Percentiles rank a stretch among this genome's conserved stretches.
Conservation (phyloP, 2,797 vertebrate species). For the Schizopygopsis pylzovi region DNA sequence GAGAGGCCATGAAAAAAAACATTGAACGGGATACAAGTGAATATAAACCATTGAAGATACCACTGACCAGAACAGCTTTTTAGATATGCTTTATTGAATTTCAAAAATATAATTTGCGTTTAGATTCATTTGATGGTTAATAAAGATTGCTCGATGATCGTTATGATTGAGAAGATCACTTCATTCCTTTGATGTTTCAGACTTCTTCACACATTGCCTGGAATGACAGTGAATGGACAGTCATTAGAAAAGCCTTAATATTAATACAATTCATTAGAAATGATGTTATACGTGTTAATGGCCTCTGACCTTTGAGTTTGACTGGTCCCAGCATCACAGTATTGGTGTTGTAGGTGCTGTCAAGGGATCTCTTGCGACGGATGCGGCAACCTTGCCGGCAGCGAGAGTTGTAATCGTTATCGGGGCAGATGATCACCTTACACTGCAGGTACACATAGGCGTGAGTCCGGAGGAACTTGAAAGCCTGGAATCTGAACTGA, state of each 20-base stretch:
- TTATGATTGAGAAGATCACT: background rate
- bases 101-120: background rate
- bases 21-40: background rate
- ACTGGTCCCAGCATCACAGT: slow-evolving; percentile 78
- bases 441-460: slow-evolving; percentile 81
- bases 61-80: background rate
- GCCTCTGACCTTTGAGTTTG: slow-evolving; percentile 69
- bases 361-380: slow-evolving; percentile 69
- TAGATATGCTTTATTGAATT: slow-evolving; percentile 7
- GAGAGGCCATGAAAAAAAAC: background rate
- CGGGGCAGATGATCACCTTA: slow-evolving; percentile 76
- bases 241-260: background rate
- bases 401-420: slow-evolving; percentile 64
- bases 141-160: background rate
- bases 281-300: accelerated
- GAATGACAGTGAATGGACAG: background rate
- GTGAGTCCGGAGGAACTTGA: slow-evolving; percentile 80
- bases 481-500: slow-evolving; percentile 77
- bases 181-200: background rate
- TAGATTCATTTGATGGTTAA: background rate
- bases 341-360: slow-evolving; percentile 66
- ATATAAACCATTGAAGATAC: background rate
- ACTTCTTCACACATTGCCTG: background rate
- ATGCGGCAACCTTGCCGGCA: slow-evolving; percentile 69
- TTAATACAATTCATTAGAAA: background rate